Percentiles rank a stretch among this genome's conserved stretches.
phyloP scores from a whole-genome alignment of 2,113 vertebrate genomes.

The Cygnus buccinator region DNA sequence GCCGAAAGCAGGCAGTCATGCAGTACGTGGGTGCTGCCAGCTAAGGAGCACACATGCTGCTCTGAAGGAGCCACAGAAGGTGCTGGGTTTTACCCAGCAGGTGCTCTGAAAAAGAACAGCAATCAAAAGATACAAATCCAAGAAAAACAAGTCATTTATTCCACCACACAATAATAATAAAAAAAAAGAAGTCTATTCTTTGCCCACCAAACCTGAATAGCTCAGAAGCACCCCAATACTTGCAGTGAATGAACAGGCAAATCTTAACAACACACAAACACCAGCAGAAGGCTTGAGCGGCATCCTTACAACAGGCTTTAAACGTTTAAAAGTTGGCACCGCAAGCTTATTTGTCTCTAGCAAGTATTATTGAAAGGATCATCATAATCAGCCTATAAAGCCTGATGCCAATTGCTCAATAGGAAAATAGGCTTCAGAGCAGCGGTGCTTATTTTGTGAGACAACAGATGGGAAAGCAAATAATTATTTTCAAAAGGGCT shows the following conservation, averaged over 20 bases:
- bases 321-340: neutral
- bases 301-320: neutral
- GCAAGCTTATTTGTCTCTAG: neutral
- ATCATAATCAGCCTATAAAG: slow-evolving; percentile 17
- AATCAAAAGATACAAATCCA: neutral
- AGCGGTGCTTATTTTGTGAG: slow-evolving; percentile 18
- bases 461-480: slow-evolving; percentile 41
- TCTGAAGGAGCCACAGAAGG: neutral
- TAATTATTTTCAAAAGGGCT: neutral
- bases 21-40: neutral
- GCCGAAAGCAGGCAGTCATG: neutral
- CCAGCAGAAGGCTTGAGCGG: neutral
- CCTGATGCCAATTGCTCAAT: neutral
- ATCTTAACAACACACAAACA: neutral
- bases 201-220: neutral
- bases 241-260: neutral
- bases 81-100: neutral
- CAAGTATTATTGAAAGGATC: neutral
- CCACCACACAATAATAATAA: neutral
- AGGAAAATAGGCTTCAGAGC: slow-evolving; percentile 40
- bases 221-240: neutral
- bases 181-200: neutral
- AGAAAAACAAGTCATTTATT: neutral
- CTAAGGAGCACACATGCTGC: neutral
- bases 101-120: neutral